Conservation (phyloP, 1,140 invertebrate species). For the Coenobita brevimanus region DNA sequence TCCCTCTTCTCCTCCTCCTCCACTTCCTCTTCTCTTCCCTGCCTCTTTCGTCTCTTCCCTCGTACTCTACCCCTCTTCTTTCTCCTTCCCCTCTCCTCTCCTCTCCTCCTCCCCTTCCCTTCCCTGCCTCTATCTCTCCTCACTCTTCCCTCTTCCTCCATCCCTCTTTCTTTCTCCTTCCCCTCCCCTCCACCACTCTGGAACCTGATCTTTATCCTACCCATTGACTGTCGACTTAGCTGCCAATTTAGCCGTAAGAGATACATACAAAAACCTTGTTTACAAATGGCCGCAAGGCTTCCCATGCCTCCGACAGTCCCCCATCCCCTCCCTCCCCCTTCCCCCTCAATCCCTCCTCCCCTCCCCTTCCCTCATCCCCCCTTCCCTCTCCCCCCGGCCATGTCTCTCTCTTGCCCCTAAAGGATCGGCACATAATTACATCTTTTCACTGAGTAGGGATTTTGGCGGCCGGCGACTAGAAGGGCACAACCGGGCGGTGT, state of each 20-base stretch:
- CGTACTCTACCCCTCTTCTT: no score
- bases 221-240: constrained; percentile 62
- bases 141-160: no score
- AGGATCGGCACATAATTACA: constrained; percentile 37
- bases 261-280: constrained; percentile 56
- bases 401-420: constrained; percentile 1
- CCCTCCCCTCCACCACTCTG: constrained; percentile 19
- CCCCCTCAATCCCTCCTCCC: not conserved
- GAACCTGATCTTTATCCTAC: constrained; percentile 60
- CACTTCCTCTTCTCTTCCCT: no score
- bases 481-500: not conserved
- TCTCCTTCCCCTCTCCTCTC: no score
- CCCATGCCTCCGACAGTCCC: not conserved
- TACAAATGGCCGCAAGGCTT: constrained; percentile 62
- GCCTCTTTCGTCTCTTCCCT: no score
- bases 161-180: no score
- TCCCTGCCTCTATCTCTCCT: no score
- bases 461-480: not conserved
- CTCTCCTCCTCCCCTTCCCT: no score
- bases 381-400: not conserved
- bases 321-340: not conserved
- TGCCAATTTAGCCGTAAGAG: constrained; percentile 61
- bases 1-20: no score
- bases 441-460: constrained; percentile 3
- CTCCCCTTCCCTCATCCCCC: not conserved